A percentile compares a stretch with the other conserved stretches of the same genome.
Conservation (phyloP, 2,113 vertebrate species). For the Grallaria varia region DNA sequence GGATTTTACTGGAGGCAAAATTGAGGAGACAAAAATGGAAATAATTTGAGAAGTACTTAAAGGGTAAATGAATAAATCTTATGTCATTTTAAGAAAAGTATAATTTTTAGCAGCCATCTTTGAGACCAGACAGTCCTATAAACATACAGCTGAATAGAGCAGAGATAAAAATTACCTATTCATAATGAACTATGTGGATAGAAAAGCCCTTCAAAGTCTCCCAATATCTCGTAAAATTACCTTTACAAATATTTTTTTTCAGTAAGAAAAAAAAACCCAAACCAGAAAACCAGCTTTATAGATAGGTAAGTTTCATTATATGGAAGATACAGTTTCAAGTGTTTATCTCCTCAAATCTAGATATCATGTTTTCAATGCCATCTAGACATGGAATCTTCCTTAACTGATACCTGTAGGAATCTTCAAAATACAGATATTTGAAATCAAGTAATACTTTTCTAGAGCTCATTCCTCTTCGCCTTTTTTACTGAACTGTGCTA, state of each 20-base stretch:
- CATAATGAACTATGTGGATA: conserved; percentile 53
- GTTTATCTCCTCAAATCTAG: conserved; percentile 19
- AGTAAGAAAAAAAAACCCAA: neutral
- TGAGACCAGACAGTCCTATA: conserved; percentile 58
- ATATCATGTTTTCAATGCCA: neutral
- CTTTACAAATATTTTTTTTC: conserved; percentile 43
- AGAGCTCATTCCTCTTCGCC: neutral
- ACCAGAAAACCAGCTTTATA: neutral
- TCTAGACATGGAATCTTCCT: neutral
- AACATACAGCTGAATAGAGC: conserved; percentile 51
- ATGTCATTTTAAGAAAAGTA: conserved; percentile 24
- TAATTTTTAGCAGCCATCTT: conserved; percentile 29
- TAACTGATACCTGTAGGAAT: conserved; percentile 20
- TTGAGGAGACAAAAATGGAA: conserved; percentile 49
- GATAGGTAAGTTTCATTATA: neutral
- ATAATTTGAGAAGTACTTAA: conserved; percentile 61
- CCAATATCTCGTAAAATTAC: conserved; percentile 56
- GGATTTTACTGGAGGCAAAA: conserved; percentile 59
- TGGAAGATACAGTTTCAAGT: neutral
- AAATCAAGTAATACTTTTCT: conserved; percentile 49
- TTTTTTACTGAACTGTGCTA: conserved; percentile 27
- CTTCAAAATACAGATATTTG: conserved; percentile 39
- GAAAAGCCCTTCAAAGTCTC: conserved; percentile 51
- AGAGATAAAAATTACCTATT: conserved; percentile 66
- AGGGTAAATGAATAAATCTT: conserved; percentile 69